These are phyloP conservation scores for Andrena minutula DNA, from an alignment of 2,888 invertebrate species.

Conservation along the genomic window DNA sequence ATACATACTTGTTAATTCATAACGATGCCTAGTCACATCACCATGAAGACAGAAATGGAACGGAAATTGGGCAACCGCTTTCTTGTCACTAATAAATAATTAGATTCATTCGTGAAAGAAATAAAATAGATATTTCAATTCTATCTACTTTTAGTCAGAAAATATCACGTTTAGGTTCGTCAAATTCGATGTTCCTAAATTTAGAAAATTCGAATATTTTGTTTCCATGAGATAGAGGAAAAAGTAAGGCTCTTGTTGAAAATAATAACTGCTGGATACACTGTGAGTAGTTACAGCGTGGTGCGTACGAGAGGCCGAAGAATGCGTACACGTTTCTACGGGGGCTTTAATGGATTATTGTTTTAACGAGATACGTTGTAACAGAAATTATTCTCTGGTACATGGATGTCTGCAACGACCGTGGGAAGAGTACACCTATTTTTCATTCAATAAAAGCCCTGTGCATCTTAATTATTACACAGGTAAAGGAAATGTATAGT, in stretches of 20 bases:
- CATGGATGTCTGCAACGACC: conserved; percentile 30
- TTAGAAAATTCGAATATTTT: not conserved
- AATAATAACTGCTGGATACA: not conserved
- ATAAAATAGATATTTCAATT: not conserved
- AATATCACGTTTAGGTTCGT: not conserved
- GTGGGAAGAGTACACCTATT: conserved; percentile 39
- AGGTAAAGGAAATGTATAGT: not conserved
- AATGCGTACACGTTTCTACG: conserved; percentile 21
- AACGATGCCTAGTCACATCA: conserved; percentile 12
- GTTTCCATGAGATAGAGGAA: not conserved
- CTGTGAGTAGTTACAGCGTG: not conserved
- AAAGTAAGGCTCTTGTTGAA: not conserved
- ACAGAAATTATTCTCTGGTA: conserved; percentile 37
- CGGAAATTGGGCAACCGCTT: conserved; percentile 20
- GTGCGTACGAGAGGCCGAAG: conserved; percentile 1
- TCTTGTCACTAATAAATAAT: conserved; percentile 14
- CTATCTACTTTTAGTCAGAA: not conserved
- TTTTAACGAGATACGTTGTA: conserved; percentile 35
- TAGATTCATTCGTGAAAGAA: not conserved
- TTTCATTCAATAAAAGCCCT: conserved; percentile 54
- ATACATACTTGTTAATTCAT: conserved; percentile 47
- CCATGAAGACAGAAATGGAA: conserved; percentile 13
- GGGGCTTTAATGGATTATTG: conserved; percentile 50
- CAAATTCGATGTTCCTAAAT: not conserved
- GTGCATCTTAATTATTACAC: conserved; percentile 21